These are phyloP conservation scores for Meandrusa payeni DNA, from an alignment of 2,888 invertebrate species.

Conservation along the genomic window DNA sequence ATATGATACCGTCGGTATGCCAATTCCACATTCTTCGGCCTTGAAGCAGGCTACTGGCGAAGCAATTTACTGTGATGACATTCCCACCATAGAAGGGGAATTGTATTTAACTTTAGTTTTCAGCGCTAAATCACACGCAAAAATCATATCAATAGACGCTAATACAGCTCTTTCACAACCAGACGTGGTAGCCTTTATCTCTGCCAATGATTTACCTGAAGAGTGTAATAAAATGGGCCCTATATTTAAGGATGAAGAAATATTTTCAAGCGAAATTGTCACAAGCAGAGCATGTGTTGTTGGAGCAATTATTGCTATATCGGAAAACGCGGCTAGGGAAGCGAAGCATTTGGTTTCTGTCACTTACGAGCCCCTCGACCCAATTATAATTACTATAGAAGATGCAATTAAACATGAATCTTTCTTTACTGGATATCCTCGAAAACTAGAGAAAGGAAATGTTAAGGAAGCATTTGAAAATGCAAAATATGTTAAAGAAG, in stretches of 20 bases:
- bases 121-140: slow-evolving; percentile 90
- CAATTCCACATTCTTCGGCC: slow-evolving; percentile 90
- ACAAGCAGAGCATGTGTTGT: slow-evolving; percentile 89
- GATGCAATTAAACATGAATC: slow-evolving; percentile 89
- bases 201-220: slow-evolving; percentile 86
- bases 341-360: slow-evolving; percentile 89
- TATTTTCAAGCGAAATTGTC: slow-evolving; percentile 88
- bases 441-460: slow-evolving; percentile 83
- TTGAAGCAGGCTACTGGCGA: slow-evolving; percentile 95
- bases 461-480: slow-evolving; percentile 83
- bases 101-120: slow-evolving; percentile 88
- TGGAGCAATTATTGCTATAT: slow-evolving; percentile 88
- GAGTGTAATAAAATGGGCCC: slow-evolving; percentile 85
- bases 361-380: slow-evolving; percentile 87
- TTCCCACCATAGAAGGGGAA: slow-evolving; percentile 87
- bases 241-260: slow-evolving; percentile 89
- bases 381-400: slow-evolving; percentile 92
- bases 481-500: slow-evolving; percentile 85
- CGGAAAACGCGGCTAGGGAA: slow-evolving; percentile 87
- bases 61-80: slow-evolving; percentile 94
- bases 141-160: slow-evolving; percentile 87
- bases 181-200: slow-evolving; percentile 90
- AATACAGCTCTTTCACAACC: slow-evolving; percentile 85
- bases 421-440: slow-evolving; percentile 81
- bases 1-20: slow-evolving; percentile 88